A percentile compares a stretch with the other conserved stretches of the same genome.
Conservation (phyloP, 2,888 invertebrate species). For the Epinotia nisella region DNA sequence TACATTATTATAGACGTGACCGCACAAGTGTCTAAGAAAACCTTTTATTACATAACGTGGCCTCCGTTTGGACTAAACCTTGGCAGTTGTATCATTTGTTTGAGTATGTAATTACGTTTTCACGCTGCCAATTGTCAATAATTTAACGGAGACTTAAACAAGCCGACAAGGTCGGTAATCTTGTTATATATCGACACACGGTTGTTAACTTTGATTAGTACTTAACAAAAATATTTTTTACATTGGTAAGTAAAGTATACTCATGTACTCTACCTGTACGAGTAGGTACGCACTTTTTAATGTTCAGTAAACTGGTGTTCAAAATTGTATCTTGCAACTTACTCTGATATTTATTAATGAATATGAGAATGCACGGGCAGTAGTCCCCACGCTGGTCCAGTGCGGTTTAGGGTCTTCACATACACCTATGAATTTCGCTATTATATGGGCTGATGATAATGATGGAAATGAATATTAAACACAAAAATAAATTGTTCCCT, state of each 20-base stretch:
- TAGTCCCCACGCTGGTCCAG: too few relatives aligned
- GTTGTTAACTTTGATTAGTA: conserved; percentile 29
- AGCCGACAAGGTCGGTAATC: conserved; percentile 28
- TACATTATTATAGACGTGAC: background rate
- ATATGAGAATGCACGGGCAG: too few relatives aligned
- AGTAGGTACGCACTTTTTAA: too few relatives aligned
- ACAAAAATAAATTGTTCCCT: too few relatives aligned
- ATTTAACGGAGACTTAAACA: conserved; percentile 17
- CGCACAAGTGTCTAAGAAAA: background rate
- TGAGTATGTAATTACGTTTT: conserved; percentile 33
- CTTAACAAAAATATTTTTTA: background rate
- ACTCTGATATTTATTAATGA: too few relatives aligned
- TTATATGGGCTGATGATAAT: too few relatives aligned
- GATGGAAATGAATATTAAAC: too few relatives aligned
- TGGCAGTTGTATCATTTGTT: conserved; percentile 26
- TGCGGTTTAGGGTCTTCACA: too few relatives aligned
- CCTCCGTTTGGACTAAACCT: conserved; percentile 21
- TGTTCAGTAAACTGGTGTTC: too few relatives aligned
- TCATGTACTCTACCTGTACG: background rate
- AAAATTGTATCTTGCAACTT: too few relatives aligned
- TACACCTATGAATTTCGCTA: too few relatives aligned
- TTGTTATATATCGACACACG: conserved; percentile 29
- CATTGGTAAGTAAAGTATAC: background rate
- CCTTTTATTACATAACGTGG: conserved; percentile 15
- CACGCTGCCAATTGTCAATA: conserved; percentile 26